A percentile compares a stretch with the other conserved stretches of the same genome.
Evolutionary conservation across 2,113 vertebrate species (phyloP).

Genomic region (Caranx ignobilis): DNA sequence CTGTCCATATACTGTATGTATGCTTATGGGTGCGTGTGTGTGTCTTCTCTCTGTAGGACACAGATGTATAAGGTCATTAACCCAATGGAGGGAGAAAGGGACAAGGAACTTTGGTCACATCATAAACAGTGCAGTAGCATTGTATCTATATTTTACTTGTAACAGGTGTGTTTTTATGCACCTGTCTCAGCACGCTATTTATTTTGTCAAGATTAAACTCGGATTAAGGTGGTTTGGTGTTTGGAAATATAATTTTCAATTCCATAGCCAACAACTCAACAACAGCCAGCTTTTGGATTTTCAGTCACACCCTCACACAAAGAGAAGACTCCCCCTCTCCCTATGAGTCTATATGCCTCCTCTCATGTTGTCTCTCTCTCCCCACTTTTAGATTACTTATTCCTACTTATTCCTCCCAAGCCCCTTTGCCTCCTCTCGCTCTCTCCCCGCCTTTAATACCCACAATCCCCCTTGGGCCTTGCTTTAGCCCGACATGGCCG

Average conservation of each 20-base stretch:
- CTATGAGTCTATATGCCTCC: slow-evolving; percentile 7
- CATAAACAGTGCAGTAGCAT: slow-evolving; percentile 18
- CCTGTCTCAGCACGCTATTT: neutral
- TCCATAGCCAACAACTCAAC: slow-evolving; percentile 16
- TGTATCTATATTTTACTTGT: slow-evolving; percentile 20
- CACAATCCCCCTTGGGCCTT: slow-evolving; percentile 75
- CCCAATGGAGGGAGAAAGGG: slow-evolving; percentile 14
- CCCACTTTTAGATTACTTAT: slow-evolving; percentile 63
- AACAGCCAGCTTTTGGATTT: slow-evolving; percentile 43
- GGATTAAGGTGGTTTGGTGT: slow-evolving; percentile 31
- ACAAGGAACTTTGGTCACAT: slow-evolving; percentile 9
- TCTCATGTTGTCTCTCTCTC: slow-evolving; percentile 9
- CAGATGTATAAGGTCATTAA: slow-evolving; percentile 62
- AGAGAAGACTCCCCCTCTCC: slow-evolving; percentile 45
- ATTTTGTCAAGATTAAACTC: slow-evolving; percentile 12
- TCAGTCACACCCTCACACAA: slow-evolving; percentile 24
- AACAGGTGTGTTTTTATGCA: slow-evolving; percentile 21
- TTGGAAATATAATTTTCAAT: slow-evolving; percentile 38
- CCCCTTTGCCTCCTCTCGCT: slow-evolving; percentile 49
- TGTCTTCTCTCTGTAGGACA: slow-evolving; percentile 28
- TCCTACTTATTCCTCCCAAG: slow-evolving; percentile 58
- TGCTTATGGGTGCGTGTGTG: slow-evolving; percentile 10
- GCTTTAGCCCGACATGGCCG: slow-evolving; percentile 72
- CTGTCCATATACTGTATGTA: slow-evolving; percentile 36
- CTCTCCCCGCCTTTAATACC: slow-evolving; percentile 72